These are phyloP conservation scores for Pantherophis alleghaniensis DNA, from an alignment of 2,797 vertebrate species.

Conservation along the genomic window DNA sequence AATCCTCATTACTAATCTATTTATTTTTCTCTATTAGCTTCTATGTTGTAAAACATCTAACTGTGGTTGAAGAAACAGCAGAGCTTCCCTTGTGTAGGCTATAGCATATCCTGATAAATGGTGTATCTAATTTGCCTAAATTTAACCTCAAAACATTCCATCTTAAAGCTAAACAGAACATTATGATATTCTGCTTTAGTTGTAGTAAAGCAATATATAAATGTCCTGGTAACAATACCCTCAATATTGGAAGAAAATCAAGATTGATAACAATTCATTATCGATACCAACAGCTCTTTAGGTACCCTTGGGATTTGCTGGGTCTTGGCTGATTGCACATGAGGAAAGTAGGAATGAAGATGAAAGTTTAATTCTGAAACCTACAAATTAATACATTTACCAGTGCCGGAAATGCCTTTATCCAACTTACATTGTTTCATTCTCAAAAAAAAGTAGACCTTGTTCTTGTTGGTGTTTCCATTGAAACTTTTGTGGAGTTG, in stretches of 20 bases:
- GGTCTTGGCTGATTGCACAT: neutral
- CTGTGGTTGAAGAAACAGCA: neutral
- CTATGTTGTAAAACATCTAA: neutral
- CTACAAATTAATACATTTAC: neutral
- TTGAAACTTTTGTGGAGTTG: neutral
- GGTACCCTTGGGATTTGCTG: neutral
- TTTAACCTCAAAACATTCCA: neutral
- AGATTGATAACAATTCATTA: neutral
- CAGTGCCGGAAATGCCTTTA: neutral
- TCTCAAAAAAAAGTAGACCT: neutral
- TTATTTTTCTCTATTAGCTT: constrained; percentile 4
- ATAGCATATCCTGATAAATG: constrained; percentile 16
- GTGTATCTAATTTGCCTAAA: neutral
- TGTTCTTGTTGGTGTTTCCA: neutral
- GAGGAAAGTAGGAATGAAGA: neutral
- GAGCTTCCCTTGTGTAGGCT: neutral
- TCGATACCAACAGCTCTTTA: neutral
- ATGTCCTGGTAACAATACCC: neutral
- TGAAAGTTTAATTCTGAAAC: neutral
- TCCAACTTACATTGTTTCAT: neutral
- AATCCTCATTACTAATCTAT: constrained; percentile 15
- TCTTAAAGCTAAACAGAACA: neutral
- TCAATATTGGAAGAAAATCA: neutral
- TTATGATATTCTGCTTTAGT: neutral
- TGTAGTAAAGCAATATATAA: neutral